phyloP scores from a whole-genome alignment of 2,113 vertebrate species.

The Podocnemis expansa region DNA sequence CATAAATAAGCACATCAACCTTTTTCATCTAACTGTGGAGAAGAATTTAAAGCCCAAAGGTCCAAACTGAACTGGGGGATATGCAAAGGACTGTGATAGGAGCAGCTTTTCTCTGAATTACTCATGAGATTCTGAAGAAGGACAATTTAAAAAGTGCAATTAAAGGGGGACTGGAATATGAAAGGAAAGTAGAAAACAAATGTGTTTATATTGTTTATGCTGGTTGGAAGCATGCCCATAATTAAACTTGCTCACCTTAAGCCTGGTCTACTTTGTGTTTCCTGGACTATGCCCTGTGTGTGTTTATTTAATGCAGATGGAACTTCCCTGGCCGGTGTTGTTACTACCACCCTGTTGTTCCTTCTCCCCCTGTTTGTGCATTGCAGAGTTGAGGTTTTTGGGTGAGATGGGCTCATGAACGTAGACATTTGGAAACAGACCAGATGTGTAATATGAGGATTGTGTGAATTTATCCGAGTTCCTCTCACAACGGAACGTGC shows the following conservation, averaged over 20 bases:
- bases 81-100: not conserved
- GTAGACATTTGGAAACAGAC: not conserved
- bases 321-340: not conserved
- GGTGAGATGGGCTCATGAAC: not conserved
- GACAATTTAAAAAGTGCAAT: no score
- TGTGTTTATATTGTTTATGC: not conserved
- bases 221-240: not conserved
- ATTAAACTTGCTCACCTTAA: not conserved
- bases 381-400: not conserved
- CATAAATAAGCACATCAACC: slow-evolving; percentile 6
- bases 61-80: not conserved
- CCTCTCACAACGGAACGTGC: not conserved
- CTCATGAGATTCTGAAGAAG: no score
- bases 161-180: not conserved
- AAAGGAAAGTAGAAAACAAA: not conserved
- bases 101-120: not conserved
- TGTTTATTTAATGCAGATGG: not conserved
- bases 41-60: not conserved
- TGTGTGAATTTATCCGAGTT: not conserved
- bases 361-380: not conserved
- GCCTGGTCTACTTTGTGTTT: not conserved
- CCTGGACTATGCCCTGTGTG: not conserved
- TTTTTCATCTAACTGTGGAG: not conserved
- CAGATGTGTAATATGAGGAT: not conserved
- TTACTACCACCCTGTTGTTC: not conserved